phyloP scores from a whole-genome alignment of 2,113 vertebrate genomes.

The Panthera leo region DNA sequence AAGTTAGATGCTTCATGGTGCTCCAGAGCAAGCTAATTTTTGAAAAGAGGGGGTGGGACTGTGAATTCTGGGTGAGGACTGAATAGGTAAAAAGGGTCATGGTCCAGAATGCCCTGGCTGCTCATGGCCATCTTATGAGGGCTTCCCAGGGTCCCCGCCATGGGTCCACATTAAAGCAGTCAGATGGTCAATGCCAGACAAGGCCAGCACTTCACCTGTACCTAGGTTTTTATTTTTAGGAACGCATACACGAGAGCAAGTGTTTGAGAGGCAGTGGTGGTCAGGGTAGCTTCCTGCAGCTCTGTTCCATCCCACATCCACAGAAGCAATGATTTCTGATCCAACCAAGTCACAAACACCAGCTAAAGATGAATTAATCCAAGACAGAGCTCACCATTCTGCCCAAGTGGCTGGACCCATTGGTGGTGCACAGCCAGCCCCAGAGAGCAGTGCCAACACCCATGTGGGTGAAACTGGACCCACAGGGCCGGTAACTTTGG shows the following conservation, averaged over 20 bases:
- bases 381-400: neutral
- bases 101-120: neutral
- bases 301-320: neutral
- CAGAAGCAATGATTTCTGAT: neutral
- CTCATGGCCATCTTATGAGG: neutral
- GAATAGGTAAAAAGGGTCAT: neutral
- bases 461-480: neutral
- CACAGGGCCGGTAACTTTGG: neutral
- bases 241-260: neutral
- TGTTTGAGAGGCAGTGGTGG: accelerated
- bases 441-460: neutral
- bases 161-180: too few relatives aligned
- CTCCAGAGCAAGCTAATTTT: neutral
- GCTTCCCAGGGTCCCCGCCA: neutral
- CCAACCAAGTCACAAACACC: neutral
- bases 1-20: too few relatives aligned
- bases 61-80: neutral
- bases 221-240: neutral
- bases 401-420: neutral
- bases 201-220: neutral
- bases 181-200: neutral
- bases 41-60: neutral
- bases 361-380: neutral
- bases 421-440: too few relatives aligned
- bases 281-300: neutral